Percentiles rank a stretch among this genome's conserved stretches.
phyloP scores from a whole-genome alignment of 2,113 vertebrate genomes.

The Ranitomeya variabilis region DNA sequence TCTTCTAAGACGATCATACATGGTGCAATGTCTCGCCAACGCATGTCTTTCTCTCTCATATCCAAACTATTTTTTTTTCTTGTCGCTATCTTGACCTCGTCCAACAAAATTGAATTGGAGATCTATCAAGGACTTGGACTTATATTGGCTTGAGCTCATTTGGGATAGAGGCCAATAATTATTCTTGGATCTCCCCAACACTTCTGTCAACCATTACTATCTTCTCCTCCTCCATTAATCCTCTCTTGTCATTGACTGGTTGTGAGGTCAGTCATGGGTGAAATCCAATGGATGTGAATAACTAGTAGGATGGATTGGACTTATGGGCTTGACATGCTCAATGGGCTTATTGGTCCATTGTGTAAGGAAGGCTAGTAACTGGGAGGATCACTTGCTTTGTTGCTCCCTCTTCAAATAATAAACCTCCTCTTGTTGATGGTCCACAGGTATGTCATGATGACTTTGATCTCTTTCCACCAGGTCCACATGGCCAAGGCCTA shows the following conservation, averaged over 20 bases:
- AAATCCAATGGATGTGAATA: too few relatives aligned
- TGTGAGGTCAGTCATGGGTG: too few relatives aligned
- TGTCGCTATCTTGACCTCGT: background rate
- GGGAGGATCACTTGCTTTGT: background rate
- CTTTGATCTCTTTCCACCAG: background rate
- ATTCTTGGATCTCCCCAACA: too few relatives aligned
- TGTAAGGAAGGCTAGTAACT: background rate
- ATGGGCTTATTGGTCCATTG: background rate
- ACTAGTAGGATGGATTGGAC: background rate
- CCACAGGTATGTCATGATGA: background rate
- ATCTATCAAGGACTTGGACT: background rate
- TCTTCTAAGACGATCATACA: too few relatives aligned
- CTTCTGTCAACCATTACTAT: too few relatives aligned
- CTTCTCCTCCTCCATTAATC: too few relatives aligned
- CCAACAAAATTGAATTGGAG: background rate
- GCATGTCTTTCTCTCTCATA: too few relatives aligned
- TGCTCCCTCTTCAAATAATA: background rate
- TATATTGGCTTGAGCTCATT: background rate
- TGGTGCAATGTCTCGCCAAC: too few relatives aligned
- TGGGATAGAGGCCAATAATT: background rate
- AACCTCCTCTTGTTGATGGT: background rate
- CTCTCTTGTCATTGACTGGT: too few relatives aligned
- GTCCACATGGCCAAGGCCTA: background rate
- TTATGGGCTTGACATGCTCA: background rate
- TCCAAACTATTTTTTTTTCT: too few relatives aligned